Conservation (phyloP, 2,797 vertebrate species). For the Neopelma chrysocephalum region DNA sequence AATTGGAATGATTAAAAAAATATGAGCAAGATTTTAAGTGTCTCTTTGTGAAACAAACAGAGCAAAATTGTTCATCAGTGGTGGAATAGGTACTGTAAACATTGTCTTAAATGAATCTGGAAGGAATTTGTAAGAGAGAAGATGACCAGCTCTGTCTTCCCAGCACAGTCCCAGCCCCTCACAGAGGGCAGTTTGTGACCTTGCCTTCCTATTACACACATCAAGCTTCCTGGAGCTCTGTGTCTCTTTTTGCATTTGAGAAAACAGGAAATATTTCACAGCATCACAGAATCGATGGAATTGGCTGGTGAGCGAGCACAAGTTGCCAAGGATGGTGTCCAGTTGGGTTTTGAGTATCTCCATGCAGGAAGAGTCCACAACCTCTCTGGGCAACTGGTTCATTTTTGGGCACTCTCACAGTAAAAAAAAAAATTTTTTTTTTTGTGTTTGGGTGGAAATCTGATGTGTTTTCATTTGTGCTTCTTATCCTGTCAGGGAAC, state of each 20-base stretch:
- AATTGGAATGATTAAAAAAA: slow-evolving; percentile 4
- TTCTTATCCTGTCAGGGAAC: not conserved
- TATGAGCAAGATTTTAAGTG: not conserved
- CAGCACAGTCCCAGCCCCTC: not conserved
- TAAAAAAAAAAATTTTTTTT: not conserved
- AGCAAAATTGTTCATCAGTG: not conserved
- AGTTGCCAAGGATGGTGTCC: not conserved
- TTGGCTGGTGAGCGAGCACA: not conserved
- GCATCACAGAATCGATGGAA: not conserved
- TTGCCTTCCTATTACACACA: not conserved
- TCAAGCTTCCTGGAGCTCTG: not conserved
- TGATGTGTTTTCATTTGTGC: not conserved
- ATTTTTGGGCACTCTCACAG: not conserved
- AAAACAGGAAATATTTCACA: not conserved
- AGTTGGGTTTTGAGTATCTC: not conserved
- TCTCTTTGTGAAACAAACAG: slow-evolving; percentile 12
- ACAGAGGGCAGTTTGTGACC: not conserved
- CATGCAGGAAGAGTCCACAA: not conserved
- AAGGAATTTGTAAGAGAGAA: not conserved
- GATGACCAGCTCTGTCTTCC: not conserved
- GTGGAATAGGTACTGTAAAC: not conserved
- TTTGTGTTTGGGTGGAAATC: not conserved
- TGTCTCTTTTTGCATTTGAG: not conserved
- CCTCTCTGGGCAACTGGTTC: not conserved
- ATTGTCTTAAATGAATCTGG: not conserved